Evolutionary conservation across 2,888 invertebrate species (phyloP).

Genomic region (Aricia artaxerxes): DNA sequence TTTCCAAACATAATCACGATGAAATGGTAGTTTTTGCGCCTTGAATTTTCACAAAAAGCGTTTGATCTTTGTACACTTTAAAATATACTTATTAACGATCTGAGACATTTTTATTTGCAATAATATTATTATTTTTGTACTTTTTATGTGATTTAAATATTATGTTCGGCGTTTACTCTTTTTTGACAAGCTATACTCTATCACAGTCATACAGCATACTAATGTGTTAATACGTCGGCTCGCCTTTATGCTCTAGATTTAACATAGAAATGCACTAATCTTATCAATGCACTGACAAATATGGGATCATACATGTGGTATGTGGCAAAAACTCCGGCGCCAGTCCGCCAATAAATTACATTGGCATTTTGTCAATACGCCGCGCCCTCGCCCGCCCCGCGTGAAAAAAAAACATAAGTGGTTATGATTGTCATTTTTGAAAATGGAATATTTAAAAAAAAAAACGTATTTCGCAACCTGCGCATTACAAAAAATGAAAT

Average conservation of each 20-base stretch:
- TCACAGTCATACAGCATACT: too few species aligned
- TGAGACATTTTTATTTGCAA: too few species aligned
- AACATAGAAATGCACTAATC: conserved; percentile 35
- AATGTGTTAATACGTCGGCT: not conserved
- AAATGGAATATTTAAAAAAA: conserved; percentile 22
- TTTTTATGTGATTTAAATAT: too few species aligned
- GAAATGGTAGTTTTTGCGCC: too few species aligned
- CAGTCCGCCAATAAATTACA: conserved; percentile 67
- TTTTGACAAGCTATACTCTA: too few species aligned
- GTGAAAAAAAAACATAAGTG: conserved; percentile 32
- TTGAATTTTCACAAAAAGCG: too few species aligned
- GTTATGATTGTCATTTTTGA: conserved; percentile 21
- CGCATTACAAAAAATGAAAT: not conserved
- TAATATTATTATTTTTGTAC: too few species aligned
- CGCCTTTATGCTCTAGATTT: not conserved
- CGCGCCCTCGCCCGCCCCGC: conserved; percentile 60
- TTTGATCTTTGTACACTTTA: too few species aligned
- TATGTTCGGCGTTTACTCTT: too few species aligned
- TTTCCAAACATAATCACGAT: too few species aligned
- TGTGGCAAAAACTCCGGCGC: conserved; percentile 57
- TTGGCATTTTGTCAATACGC: conserved; percentile 65
- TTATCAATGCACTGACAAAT: conserved; percentile 45
- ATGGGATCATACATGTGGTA: conserved; percentile 48
- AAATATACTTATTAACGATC: too few species aligned
- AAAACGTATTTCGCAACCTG: not conserved